Evolutionary conservation across 2,888 invertebrate species (phyloP).

Genomic region (Epiblema foenella): DNA sequence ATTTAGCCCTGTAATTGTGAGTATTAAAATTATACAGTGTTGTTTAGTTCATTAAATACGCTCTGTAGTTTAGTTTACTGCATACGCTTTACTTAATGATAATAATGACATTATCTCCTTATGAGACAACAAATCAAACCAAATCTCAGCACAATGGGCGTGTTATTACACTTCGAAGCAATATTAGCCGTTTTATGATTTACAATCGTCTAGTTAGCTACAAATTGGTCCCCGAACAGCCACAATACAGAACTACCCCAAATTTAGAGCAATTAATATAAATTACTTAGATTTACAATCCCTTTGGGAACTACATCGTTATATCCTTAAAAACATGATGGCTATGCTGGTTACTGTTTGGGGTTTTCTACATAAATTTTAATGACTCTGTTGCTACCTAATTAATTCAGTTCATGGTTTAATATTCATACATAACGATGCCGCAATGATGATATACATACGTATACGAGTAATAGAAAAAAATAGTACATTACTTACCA

Average conservation of each 20-base stretch:
- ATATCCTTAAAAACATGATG: slow-evolving; percentile 68
- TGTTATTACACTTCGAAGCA: slow-evolving; percentile 45
- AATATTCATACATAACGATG: too few relatives aligned
- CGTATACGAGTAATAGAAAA: too few relatives aligned
- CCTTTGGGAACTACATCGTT: slow-evolving; percentile 72
- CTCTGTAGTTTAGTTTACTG: too few relatives aligned
- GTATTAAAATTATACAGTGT: too few relatives aligned
- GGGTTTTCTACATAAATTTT: slow-evolving; percentile 64
- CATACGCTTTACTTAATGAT: too few relatives aligned
- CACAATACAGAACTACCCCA: slow-evolving; percentile 74
- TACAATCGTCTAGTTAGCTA: slow-evolving; percentile 65
- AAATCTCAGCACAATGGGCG: neutral
- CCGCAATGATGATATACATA: too few relatives aligned
- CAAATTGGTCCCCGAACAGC: slow-evolving; percentile 73
- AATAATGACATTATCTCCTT: neutral
- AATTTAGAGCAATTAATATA: slow-evolving; percentile 79
- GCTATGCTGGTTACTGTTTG: slow-evolving; percentile 63
- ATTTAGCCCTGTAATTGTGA: too few relatives aligned
- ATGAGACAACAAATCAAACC: neutral
- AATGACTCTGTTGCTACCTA: slow-evolving; percentile 55
- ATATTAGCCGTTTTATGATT: slow-evolving; percentile 64
- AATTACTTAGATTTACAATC: slow-evolving; percentile 80
- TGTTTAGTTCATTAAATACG: too few relatives aligned
- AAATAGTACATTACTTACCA: too few relatives aligned
- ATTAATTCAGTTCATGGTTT: slow-evolving; percentile 53